Evolutionary conservation across 2,797 vertebrate species (phyloP), one percentile per base, ranked within the genome.

Genomic region (Urocyon cinereoargenteus): DNA sequence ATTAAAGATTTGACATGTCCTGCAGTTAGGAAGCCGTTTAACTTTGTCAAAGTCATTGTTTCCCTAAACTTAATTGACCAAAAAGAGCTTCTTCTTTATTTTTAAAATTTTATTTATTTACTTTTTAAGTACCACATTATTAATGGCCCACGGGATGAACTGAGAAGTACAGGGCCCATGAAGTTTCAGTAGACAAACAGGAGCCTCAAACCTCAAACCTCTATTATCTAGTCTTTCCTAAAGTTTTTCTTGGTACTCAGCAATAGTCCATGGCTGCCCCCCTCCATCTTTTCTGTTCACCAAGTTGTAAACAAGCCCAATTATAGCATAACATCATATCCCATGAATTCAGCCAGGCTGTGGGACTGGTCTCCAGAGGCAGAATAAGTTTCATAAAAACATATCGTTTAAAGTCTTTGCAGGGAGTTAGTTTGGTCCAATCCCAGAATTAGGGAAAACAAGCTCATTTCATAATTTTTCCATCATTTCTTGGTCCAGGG

Each of bases 11-110:
- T 84, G 36, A 86, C 83, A 79, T 81, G 62, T 96, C 87, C 68
- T 70, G 8, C 9, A 93, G 57, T 95, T 97, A 90, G 57, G 73
- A 96, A 96, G 86, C 73, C 96, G 49, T 95, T 98, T 95, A 94
- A 88, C 86, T 94, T 97, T 90, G 84, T 97, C 87, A 93, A 79
- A 94, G 70, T 89, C 95, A 88, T 55, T 96, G 72, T 97, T 97
- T 96, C 66, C 55, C 73, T 51, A 96, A 95, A 98, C 45, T 96
- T 98, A 96, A 95, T 90, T 95, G 66, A 97, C 84, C 94, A 96
- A 96, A 97, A 94, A 96, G 72, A 90, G 24, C 31, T 45, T 4
- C 64, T 79, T 21, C 8, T 82, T 84, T 53, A 86, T 83, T 55
- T 75, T 64, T 28, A 18, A 49, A 95, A 34, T 68, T 34, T 68